Conservation (phyloP, 2,113 vertebrate species). For the Delphinus delphis region DNA sequence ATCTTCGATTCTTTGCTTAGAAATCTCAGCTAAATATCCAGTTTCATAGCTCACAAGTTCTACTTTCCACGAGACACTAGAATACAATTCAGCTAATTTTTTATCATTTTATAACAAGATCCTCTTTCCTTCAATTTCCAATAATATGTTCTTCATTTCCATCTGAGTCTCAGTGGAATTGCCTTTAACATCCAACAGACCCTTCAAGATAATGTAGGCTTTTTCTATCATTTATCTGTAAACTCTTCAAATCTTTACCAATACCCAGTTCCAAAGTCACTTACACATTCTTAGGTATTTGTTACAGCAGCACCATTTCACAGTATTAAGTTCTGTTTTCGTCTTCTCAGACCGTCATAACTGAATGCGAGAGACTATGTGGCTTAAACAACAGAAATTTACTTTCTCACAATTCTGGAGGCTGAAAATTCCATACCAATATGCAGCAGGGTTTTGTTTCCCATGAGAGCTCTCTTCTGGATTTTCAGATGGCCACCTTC, state of each 20-base stretch:
- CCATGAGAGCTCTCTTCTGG: not conserved
- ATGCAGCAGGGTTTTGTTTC: not conserved
- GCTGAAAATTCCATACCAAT: not conserved
- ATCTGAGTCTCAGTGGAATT: no score
- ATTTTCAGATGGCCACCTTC: not conserved
- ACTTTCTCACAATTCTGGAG: no score
- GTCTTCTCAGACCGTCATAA: not conserved
- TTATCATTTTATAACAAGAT: no score
- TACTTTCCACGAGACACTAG: no score
- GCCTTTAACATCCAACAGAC: no score
- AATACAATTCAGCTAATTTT: no score
- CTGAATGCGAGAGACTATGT: not conserved
- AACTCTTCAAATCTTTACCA: not conserved
- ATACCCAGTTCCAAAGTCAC: not conserved
- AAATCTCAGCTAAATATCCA: not conserved
- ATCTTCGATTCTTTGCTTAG: not conserved
- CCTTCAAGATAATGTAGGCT: no score
- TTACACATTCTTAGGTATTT: not conserved
- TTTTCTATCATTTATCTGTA: no score
- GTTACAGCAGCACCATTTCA: not conserved
- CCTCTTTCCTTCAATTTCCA: no score
- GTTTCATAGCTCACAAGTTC: not conserved
- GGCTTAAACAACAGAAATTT: not conserved
- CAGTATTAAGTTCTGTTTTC: not conserved
- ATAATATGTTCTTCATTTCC: no score